Evolutionary conservation across 2,113 vertebrate species (phyloP).

Genomic region (Ptilorrhoa leucosticta): DNA sequence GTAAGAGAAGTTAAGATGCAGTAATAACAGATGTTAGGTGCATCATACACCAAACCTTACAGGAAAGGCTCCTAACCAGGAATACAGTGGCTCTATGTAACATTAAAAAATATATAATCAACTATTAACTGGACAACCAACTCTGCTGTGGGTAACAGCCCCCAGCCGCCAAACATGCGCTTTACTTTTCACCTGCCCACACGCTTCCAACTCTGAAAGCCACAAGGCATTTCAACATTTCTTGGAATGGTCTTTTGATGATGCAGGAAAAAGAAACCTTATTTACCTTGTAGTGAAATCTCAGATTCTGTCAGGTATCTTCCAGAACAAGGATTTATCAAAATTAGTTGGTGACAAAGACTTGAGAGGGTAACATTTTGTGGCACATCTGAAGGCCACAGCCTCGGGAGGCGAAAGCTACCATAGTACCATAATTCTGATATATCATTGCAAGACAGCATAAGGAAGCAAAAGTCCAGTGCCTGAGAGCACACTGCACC

Average conservation of each 20-base stretch:
- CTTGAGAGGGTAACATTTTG: neutral
- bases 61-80: neutral
- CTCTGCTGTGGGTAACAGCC: neutral
- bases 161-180: fast-evolving
- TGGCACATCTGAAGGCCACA: neutral
- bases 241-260: neutral
- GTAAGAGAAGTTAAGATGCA: neutral
- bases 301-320: neutral
- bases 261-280: neutral
- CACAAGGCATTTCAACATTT: neutral
- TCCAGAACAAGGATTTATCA: neutral
- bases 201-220: neutral
- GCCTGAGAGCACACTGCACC: neutral
- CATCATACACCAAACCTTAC: neutral
- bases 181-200: neutral
- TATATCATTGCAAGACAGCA: neutral
- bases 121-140: neutral
- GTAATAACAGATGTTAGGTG: neutral
- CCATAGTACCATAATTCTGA: neutral
- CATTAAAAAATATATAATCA: neutral
- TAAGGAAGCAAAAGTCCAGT: neutral
- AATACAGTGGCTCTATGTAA: neutral
- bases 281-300: neutral
- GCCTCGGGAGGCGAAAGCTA: neutral
- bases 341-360: neutral